Percentiles rank a stretch among this genome's conserved stretches.
These are phyloP conservation scores for Norana najaformis DNA, from an alignment of 2,888 invertebrate species.

Conservation along the genomic window DNA sequence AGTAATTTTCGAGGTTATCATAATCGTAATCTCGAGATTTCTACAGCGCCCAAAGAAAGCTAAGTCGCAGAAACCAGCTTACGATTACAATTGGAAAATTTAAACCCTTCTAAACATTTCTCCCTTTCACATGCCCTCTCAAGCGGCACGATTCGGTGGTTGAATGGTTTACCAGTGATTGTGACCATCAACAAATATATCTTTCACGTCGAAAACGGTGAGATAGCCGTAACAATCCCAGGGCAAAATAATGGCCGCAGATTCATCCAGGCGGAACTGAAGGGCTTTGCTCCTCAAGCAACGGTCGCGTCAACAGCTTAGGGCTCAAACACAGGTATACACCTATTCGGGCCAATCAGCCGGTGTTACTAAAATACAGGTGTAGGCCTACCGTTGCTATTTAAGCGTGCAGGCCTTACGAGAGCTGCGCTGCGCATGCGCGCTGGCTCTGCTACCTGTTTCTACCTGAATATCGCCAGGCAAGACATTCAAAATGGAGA, in stretches of 20 bases:
- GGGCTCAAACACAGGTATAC: background rate
- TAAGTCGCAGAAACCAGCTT: too few relatives aligned
- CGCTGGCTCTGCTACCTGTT: slow-evolving; percentile 6
- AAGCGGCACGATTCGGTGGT: background rate
- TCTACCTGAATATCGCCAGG: background rate
- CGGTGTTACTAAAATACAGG: background rate
- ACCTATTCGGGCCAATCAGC: background rate
- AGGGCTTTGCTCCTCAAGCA: background rate
- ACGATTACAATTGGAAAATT: background rate
- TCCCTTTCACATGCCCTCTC: background rate
- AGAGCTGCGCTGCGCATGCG: background rate
- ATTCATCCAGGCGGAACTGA: background rate
- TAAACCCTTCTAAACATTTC: background rate
- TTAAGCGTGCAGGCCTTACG: background rate
- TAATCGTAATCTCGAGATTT: background rate
- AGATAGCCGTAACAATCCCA: background rate
- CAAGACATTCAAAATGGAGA: background rate
- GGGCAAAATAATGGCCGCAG: background rate
- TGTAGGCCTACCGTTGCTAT: slow-evolving; percentile 13
- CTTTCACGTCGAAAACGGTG: background rate
- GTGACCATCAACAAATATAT: too few relatives aligned
- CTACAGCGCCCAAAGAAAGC: background rate
- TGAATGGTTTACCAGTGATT: background rate
- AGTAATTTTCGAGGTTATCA: background rate
- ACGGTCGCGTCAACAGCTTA: background rate